Base-by-base conservation (phyloP, 2,113 vertebrate genomes). In the Scatophagus argus region DNA sequence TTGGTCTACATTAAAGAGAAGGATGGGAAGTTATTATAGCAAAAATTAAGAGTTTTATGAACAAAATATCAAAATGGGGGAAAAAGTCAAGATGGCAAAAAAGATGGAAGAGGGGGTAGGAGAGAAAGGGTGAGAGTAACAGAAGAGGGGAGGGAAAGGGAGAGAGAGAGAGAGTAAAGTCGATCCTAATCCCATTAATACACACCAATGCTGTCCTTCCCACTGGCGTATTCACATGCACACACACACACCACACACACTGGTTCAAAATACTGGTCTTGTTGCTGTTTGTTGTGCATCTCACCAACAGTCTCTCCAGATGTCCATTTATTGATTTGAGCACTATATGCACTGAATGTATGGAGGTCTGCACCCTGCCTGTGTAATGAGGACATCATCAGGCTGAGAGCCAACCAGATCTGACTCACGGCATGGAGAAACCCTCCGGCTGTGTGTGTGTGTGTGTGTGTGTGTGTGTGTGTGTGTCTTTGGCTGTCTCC, bases 161-260 rank as follows among this genome's bases (percentile, higher is more conserved):
- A n/a, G 66, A 23, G 23, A 59, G 59, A 47, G 66, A 65, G 58
- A 79, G 65, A 61, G 64, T 66, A 80, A 87, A 81, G 85, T 90
- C 86, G 56, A 88, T 91, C 67, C 72, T 92, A 94, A 94, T 91
- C 81, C 79, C 71, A 87, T 93, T 91, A 92, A 93, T 86, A 78
- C 81, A 84, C 69, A 82, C 78, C 62, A 56, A 49, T 55, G 75
- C 61, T 87, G 77, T 79, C 86, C 78, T 89, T 82, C 77, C 74
- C 55, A 29, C 77, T 65, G 67, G 72, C 51, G 2, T 61, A 25
- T 79, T 54, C 43, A 61, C 77, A 49, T 54, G 11, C 65, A 61
- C 25, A 43, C 51, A n/a, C 66, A 51, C 39, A 66, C 41, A 56
- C 36, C 7, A 47, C 23, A 59, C 32, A 56, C 43, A 23, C 13